Percentiles rank a stretch among this genome's conserved stretches.
phyloP scores from a whole-genome alignment of 2,888 invertebrate species.

The Caenorhabditis afra region DNA sequence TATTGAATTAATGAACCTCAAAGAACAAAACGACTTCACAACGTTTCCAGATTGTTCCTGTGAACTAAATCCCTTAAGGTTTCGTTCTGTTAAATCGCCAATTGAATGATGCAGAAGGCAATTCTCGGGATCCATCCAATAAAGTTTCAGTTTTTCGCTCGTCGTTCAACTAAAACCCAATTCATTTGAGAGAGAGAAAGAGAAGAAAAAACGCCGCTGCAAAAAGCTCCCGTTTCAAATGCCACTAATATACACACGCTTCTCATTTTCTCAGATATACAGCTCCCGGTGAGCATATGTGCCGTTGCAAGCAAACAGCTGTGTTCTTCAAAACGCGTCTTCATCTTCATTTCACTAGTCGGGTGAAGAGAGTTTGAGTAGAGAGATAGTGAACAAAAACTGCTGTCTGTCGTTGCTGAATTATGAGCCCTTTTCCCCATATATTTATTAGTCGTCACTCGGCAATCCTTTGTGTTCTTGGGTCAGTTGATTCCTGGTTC shows the following conservation, averaged over 20 bases:
- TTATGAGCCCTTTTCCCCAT: conserved; percentile 43
- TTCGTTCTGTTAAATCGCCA: no score
- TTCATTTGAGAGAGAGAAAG: conserved; percentile 23
- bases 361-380: neutral
- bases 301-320: conserved; percentile 64
- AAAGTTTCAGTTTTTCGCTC: conserved; percentile 16
- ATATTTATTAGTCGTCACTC: conserved; percentile 44
- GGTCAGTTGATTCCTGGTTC: conserved; percentile 50
- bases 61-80: no score
- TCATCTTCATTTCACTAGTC: conserved; percentile 57
- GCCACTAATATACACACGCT: conserved; percentile 63
- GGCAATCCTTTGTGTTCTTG: conserved; percentile 18
- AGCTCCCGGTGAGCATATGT: conserved; percentile 60
- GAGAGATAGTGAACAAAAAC: conserved; percentile 49
- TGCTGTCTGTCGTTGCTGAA: conserved; percentile 56
- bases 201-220: conserved; percentile 33
- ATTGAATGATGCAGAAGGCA: no score
- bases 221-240: conserved; percentile 53
- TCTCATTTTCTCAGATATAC: conserved; percentile 62
- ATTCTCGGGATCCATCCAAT: no score
- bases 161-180: conserved; percentile 26
- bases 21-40: no score
- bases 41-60: no score
- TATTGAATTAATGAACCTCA: no score
- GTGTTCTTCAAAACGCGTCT: conserved; percentile 56